Evolutionary conservation across 2,888 invertebrate genomes (phyloP), one percentile per base, ranked within the genome.

Genomic region (Alloplasta piceator): DNA sequence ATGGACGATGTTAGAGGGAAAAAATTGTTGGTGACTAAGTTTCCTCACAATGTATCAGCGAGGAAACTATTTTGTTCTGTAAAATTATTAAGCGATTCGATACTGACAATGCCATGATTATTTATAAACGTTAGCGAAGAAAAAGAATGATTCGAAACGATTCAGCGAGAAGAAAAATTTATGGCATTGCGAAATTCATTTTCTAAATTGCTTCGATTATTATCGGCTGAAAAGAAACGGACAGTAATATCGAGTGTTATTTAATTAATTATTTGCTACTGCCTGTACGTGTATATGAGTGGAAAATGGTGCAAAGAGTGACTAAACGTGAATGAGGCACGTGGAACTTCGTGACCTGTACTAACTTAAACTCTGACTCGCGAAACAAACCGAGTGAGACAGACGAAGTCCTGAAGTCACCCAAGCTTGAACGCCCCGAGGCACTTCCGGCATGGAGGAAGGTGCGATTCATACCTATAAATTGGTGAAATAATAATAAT

Each of bases 261-360:
- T 43, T 43, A 43, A 6, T 41, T 41, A 41, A 9, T 43, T 10
- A 43, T 43, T 43, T 43, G 6, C 6, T 43, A 52, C 6, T 52
- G 14, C 52, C 3, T 26, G 14, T 52, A 61, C 60, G 61, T 61
- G 61, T 56, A 36, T 36, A 1, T 6, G 26, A 3, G 10, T 50
- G 9, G 16, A 43, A 36, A 26, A 36, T 7, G 41, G 55, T 26
- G 12, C 7, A 36, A 55, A 41, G 74, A 39, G 56, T 26, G 41
- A 58, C 16, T 56, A 52, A 64, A 14, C 56, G 56, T 58, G 58
- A 60, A 10, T 16, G 66, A 50, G 58, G 50, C 67, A 60, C 66
- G 67, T 67, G 75, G 60, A 60, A 52, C 41, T 75, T 75, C 67
- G 67, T 75, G 67, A 75, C 67, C 75, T 67, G 56, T 74, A 58